Conservation (phyloP, 2,113 vertebrate genomes). For the Atlantisia rogersi region DNA sequence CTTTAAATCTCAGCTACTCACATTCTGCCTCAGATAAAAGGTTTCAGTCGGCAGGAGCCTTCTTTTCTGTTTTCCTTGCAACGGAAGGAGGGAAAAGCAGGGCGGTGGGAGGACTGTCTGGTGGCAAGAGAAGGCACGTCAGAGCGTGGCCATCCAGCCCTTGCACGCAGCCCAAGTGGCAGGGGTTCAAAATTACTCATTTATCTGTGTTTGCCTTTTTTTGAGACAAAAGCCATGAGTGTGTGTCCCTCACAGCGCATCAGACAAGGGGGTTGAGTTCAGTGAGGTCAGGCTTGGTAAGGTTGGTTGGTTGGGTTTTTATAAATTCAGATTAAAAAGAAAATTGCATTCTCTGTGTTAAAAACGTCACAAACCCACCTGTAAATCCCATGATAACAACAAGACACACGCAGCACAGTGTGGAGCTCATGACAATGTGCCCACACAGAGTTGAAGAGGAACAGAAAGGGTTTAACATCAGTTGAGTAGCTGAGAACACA, state of each 20-base stretch:
- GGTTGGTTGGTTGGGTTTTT: background rate
- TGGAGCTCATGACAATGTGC: background rate
- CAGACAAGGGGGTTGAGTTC: background rate
- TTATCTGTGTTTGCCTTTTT: accelerated
- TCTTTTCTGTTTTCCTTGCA: background rate
- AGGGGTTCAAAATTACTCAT: background rate
- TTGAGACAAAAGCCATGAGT: background rate
- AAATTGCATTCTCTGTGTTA: background rate
- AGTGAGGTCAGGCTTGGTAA: background rate
- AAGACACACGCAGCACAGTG: accelerated
- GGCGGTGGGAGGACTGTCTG: background rate
- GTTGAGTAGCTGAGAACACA: background rate
- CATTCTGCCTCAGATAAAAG: background rate
- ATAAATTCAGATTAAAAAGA: background rate
- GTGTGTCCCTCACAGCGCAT: background rate
- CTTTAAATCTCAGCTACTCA: background rate
- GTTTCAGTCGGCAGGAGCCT: background rate
- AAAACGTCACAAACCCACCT: background rate
- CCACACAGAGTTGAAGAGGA: background rate
- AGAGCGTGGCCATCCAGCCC: background rate
- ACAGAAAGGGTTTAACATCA: background rate
- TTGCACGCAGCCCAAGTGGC: background rate
- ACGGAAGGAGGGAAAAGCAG: background rate
- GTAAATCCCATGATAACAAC: accelerated
- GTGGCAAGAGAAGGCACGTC: background rate